Evolutionary conservation across 1,140 invertebrate species (phyloP), one percentile per base, ranked within the genome.

Genomic region (Fopius arisanus): DNA sequence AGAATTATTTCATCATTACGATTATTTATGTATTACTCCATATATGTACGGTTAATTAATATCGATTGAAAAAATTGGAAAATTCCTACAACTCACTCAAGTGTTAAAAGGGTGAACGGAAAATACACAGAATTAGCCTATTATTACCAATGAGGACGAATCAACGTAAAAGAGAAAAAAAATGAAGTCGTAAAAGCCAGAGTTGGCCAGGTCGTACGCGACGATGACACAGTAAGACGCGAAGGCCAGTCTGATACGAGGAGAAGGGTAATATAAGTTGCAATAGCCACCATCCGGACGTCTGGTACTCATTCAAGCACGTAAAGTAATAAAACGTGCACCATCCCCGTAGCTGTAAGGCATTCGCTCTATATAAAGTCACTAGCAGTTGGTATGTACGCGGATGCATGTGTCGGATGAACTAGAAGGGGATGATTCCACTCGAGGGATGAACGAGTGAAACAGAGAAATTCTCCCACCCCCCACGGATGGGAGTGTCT

Each of bases 321-420:
- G 79, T 81, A 78, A 79, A 77, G 79, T 78, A 79, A 81, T 81
- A 81, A 81, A 81, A 81, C 77, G 78, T 78, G 75, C 67, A 72
- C 33, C 33, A 37, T 7, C 76, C 74, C 59, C 65, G 23, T 21
- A 72, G 54, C 62, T 23, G 23, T 65, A 28, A 43, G 43, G 41
- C 41, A 51, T 68, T 68, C 19, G 19, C 62, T 65, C 28, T 65
- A 65, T 65, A 65, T 65, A 65, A 59, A 59, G 54, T 59, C 23
- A 59, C 54, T 59, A 26, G 54, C 43, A 51, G 43, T 51, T 51
- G 7, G 43, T 5, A 37, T 37, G 7, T 37, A 37, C 33, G 7
- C 33, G 7, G 3, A n/a, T 37, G 33, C 19, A 16, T 51, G 43
- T 51, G 43, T 16, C 19, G 43, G 43, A 19, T 51, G 43, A 51